Percentiles rank a stretch among this genome's conserved stretches.
These are phyloP conservation scores for Heteropelma amictum DNA, from an alignment of 2,888 invertebrate species.

Conservation along the genomic window DNA sequence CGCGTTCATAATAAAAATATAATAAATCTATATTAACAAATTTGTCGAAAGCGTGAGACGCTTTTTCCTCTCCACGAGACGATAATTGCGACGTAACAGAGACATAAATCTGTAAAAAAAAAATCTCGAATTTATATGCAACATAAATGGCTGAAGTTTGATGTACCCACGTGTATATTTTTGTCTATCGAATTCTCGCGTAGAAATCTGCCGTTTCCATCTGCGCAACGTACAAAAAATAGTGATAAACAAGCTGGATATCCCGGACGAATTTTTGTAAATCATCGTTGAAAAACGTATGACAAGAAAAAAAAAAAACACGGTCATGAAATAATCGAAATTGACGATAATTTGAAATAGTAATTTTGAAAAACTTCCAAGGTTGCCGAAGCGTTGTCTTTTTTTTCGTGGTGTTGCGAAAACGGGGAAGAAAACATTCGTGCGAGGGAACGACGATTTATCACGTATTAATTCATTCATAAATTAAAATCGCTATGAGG, in stretches of 20 bases:
- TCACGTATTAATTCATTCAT: conserved; percentile 30
- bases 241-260: too few species aligned
- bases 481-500: conserved; percentile 34
- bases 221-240: too few species aligned
- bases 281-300: too few species aligned
- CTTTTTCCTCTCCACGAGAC: neutral
- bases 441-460: conserved; percentile 28
- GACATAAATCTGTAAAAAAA: neutral
- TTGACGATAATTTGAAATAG: neutral
- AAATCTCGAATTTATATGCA: neutral
- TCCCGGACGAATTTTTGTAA: too few species aligned
- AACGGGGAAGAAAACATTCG: neutral
- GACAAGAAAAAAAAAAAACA: too few species aligned
- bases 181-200: too few species aligned
- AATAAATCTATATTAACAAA: neutral
- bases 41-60: conserved; percentile 19
- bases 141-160: neutral
- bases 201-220: too few species aligned
- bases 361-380: conserved; percentile 21
- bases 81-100: neutral
- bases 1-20: too few species aligned
- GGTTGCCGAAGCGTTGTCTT: too few species aligned
- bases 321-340: neutral
- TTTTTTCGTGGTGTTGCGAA: neutral
- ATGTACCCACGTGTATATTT: too few species aligned